Evolutionary conservation across 2,113 vertebrate genomes (phyloP).

Genomic region (Hyperopisus bebe): DNA sequence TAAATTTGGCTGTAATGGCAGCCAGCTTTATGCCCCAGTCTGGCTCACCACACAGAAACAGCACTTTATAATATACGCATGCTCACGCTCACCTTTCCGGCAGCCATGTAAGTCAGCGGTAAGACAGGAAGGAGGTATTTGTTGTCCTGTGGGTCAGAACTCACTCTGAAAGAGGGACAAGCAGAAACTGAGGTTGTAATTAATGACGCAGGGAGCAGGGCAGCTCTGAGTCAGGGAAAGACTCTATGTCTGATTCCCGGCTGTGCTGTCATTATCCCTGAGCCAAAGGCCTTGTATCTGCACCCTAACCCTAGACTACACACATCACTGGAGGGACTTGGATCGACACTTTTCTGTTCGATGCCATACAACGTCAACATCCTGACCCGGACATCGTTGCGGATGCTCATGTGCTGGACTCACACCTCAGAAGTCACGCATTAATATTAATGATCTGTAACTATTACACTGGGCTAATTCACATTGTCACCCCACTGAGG

Average conservation of each 20-base stretch:
- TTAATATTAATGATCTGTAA: constrained; percentile 35
- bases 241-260: background rate
- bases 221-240: background rate
- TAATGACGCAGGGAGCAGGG: background rate
- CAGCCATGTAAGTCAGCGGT: background rate
- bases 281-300: background rate
- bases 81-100: background rate
- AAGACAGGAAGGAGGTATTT: background rate
- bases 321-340: background rate
- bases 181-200: background rate
- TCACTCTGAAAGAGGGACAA: background rate
- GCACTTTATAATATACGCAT: background rate
- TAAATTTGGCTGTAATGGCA: background rate
- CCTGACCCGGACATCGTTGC: background rate
- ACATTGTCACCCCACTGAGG: constrained; percentile 20
- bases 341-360: background rate
- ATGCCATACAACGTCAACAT: background rate
- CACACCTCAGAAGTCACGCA: constrained; percentile 18
- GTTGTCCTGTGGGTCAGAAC: background rate
- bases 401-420: constrained; percentile 29
- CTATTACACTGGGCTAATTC: constrained; percentile 35
- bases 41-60: background rate
- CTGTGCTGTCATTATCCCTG: background rate
- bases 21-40: background rate
- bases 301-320: background rate